Conservation (phyloP, 2,888 invertebrate species). For the Helicoverpa assulta region DNA sequence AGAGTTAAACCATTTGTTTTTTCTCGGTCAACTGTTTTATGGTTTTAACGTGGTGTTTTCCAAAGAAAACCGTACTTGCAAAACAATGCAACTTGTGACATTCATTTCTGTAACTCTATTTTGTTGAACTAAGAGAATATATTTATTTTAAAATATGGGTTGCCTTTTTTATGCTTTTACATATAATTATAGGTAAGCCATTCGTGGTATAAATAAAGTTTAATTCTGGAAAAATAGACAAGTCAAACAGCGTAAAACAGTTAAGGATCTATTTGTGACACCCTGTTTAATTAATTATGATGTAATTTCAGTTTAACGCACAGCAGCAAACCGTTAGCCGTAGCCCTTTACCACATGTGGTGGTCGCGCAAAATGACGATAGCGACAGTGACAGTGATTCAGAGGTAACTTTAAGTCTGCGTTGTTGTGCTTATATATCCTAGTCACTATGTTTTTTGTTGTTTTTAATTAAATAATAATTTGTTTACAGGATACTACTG, state of each 20-base stretch:
- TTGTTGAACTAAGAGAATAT: no score
- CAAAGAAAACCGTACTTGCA: neutral
- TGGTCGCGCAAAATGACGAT: slow-evolving; percentile 56
- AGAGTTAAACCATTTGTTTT: neutral
- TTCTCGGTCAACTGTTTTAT: neutral
- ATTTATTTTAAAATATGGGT: no score
- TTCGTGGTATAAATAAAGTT: no score
- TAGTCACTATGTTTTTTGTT: no score
- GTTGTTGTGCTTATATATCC: no score
- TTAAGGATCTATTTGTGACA: neutral
- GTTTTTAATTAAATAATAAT: no score
- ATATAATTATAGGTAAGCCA: no score
- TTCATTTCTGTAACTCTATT: neutral
- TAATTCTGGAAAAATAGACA: no score
- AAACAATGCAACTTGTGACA: slow-evolving; percentile 5
- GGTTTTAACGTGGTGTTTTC: slow-evolving; percentile 14
- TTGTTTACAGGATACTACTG: slow-evolving; percentile 21
- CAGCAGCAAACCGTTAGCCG: slow-evolving; percentile 29
- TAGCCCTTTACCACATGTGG: slow-evolving; percentile 48
- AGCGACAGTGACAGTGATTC: slow-evolving; percentile 67
- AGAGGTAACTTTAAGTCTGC: slow-evolving; percentile 56
- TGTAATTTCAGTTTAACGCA: slow-evolving; percentile 26
- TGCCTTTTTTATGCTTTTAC: no score
- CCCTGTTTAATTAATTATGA: neutral
- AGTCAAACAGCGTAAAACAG: no score